phyloP scores from a whole-genome alignment of 2,888 invertebrate species.

The Theretra japonica region DNA sequence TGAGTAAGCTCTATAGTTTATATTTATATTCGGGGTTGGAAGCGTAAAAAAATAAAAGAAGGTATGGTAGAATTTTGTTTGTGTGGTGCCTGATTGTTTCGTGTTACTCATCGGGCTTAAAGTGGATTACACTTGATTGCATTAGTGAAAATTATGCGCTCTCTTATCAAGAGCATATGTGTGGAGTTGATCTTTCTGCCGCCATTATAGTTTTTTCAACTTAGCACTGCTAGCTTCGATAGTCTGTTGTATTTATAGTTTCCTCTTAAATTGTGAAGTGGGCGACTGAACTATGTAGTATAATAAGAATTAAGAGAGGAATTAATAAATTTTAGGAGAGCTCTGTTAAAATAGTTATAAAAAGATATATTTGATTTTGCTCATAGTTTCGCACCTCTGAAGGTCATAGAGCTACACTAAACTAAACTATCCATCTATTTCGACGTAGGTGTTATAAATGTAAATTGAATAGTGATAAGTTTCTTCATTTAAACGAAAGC shows the following conservation, averaged over 20 bases:
- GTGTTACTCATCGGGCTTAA: conserved; percentile 6
- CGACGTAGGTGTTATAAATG: background rate
- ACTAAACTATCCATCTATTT: background rate
- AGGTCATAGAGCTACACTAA: background rate
- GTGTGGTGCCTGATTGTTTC: conserved; percentile 17
- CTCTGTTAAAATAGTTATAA: background rate
- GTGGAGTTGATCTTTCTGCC: conserved; percentile 9
- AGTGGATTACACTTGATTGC: background rate
- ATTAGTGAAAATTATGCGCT: conserved; percentile 11
- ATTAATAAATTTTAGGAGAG: background rate
- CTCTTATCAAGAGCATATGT: conserved; percentile 9
- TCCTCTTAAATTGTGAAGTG: background rate
- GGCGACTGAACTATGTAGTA: background rate
- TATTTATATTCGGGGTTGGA: conserved; percentile 5
- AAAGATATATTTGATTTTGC: background rate
- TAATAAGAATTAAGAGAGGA: background rate
- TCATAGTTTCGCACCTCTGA: background rate
- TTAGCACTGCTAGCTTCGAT: conserved; percentile 10
- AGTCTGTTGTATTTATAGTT: conserved; percentile 10
- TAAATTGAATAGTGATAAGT: background rate
- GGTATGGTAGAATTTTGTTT: conserved; percentile 42
- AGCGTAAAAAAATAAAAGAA: background rate
- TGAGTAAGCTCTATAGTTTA: conserved; percentile 3
- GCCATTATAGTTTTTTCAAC: conserved; percentile 5
- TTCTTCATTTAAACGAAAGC: background rate